Base-by-base conservation (phyloP, 2,113 vertebrate species). In the Mola mola region DNA sequence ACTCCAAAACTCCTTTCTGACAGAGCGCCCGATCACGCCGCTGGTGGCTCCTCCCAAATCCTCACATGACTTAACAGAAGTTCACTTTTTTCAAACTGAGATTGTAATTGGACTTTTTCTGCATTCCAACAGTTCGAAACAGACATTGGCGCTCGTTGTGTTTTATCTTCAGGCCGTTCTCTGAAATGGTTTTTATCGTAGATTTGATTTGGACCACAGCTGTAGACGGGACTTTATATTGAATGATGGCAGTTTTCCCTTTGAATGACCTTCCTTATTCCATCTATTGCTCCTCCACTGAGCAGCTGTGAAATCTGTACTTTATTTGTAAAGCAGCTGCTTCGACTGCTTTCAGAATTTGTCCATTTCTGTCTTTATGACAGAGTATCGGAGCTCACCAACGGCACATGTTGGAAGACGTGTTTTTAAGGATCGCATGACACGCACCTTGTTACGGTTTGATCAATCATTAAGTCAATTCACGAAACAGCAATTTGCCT, bases 1-100 rank as follows among this genome's bases (percentile, higher is more conserved):
- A 24, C 72, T 50, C 31, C 67, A 72, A 68, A 81, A 67, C 50
- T 42, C 6, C 66, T 62, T 59, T 51, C 59, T 58, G 63, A 24
- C 56, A 20, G 46, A 5, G 6, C 36, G 26, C 7, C 40, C 28
- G 65, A 77, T 40, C 66, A 58, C 8, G 13, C 36, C 5, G 74
- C 69, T 78, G 55, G 71, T 70, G 56, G 50, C 21, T 53, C 60
- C 2, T 43, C 52, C 43, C 31, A 50, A 76, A 67, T 62, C 19
- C 51, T 31, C 8, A 9, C n/a, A 19, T 4, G 38, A 47, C 62
- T 51, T 22, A 62, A 70, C 66, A 60, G 50, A 66, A 51, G 64
- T 49, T 66, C 55, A 36, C 11, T 61, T 44, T 46, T 47, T 66
- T 40, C 53, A 61, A 70, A 66, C 43, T 25, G 51, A 43, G 17